Base-by-base conservation (phyloP, 2,888 invertebrate species). In the Scaptomyza flava region DNA sequence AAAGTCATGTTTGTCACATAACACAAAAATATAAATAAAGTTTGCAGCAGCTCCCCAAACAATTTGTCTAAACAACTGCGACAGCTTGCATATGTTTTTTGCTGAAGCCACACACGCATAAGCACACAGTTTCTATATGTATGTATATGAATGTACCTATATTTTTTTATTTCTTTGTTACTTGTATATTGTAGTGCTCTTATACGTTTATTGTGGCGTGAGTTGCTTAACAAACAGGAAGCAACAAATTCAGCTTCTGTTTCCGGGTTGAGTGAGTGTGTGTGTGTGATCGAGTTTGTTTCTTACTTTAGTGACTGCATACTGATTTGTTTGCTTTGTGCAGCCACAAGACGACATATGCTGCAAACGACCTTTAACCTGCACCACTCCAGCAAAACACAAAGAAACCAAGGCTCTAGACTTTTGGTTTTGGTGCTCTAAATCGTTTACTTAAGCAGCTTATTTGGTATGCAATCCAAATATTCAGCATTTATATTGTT, bases 41-140 rank as follows among this genome's bases (percentile, higher is more conserved):
- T 61, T 45, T 59, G 63, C 45, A 33, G 53, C 36, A 68, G 64
- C 68, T 48, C 50, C 87, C 48, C 69, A 67, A 84, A 86, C 86
- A 86, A 85, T 85, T 85, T 87, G 84, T 87, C 87, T 87, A 85
- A 87, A 81, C 81, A 87, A 87, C 87, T 82, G 82, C 82, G 86
- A 89, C 87, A 87, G 87, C 87, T 85, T 85, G 89, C 79, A 81
- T 81, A 87, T 87, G 87, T 89, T 80, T 88, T 78, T 77, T 42
- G 72, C 62, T 50, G 41, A 68, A 64, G 51, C 53, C 38, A 56
- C 51, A 62, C 59, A 70, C 54, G 52, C 48, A 36, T 57, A 63
- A 6, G 36, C 14, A 43, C 36, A 8, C 11, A 14, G 5, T 41
- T 41, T 41, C 9, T 41, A 27, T 27, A 41, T 45, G 60, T 36